These are phyloP conservation scores for Drosophila buzzatii DNA, from an alignment of 2,888 invertebrate genomes.

Conservation along the genomic window DNA sequence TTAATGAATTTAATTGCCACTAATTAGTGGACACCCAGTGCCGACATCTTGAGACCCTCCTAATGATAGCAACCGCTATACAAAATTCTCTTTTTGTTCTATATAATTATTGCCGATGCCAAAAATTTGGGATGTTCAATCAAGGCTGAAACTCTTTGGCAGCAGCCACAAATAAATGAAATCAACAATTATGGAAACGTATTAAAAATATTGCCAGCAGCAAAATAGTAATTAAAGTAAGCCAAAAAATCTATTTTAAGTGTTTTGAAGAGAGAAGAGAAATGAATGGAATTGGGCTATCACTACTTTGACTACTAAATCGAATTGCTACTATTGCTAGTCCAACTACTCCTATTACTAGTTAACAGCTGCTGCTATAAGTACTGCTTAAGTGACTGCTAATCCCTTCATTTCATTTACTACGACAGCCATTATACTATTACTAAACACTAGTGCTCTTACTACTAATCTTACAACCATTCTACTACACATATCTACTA, in stretches of 20 bases:
- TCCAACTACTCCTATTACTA: background rate
- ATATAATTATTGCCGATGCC: constrained; percentile 55
- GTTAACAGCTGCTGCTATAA: background rate
- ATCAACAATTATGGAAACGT: constrained; percentile 26
- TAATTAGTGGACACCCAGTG: constrained; percentile 68
- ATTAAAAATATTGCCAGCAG: constrained; percentile 40
- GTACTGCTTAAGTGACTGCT: no score
- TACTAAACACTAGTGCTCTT: no score
- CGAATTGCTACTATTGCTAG: background rate
- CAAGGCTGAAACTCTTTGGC: constrained; percentile 20
- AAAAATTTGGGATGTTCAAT: constrained; percentile 16
- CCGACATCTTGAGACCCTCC: constrained; percentile 60
- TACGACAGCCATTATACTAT: no score
- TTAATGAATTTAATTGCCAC: constrained; percentile 78
- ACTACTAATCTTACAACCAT: no score
- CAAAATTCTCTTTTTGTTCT: constrained; percentile 32
- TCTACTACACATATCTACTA: no score
- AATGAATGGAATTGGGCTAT: background rate
- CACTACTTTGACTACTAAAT: background rate
- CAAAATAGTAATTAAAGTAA: background rate
- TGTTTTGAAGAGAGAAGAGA: background rate
- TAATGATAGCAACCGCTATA: constrained; percentile 65
- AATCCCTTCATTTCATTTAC: no score
- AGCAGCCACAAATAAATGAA: constrained; percentile 21
- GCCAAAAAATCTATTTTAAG: background rate